These are phyloP conservation scores for Drosophila mercatorum DNA, from an alignment of 2,888 invertebrate genomes.

Conservation along the genomic window DNA sequence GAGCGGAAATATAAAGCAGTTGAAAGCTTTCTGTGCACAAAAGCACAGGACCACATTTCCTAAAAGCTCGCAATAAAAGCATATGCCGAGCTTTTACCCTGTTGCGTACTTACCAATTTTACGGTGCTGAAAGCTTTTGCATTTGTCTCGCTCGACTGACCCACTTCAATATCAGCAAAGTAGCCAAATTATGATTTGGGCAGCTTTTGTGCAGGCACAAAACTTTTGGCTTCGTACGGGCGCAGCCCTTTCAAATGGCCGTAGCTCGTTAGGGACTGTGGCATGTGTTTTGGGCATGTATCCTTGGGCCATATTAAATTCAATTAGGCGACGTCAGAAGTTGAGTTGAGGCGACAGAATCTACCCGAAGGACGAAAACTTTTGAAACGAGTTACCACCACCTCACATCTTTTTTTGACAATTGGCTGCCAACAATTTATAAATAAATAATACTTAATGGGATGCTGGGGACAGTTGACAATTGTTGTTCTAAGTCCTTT, in stretches of 20 bases:
- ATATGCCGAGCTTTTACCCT: conserved; percentile 8
- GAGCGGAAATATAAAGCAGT: not conserved
- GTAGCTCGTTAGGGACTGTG: conserved; percentile 8
- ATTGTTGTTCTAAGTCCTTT: conserved; percentile 16
- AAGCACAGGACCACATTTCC: not conserved
- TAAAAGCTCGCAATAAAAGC: conserved; percentile 6
- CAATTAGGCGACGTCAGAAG: conserved; percentile 35
- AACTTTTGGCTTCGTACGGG: conserved; percentile 3
- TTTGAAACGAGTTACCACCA: conserved; percentile 12
- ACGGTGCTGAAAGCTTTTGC: not conserved
- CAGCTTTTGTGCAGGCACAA: conserved; percentile 23
- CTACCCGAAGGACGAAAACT: conserved; percentile 4
- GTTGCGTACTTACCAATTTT: too few relatives aligned
- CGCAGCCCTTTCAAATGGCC: conserved; percentile 21
- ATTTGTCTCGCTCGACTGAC: conserved; percentile 43
- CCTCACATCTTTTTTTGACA: not conserved
- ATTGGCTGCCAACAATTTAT: conserved; percentile 12
- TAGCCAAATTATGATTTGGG: conserved; percentile 31
- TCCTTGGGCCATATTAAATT: conserved; percentile 41
- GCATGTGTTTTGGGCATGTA: not conserved
- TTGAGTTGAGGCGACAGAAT: not conserved
- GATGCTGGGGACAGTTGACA: conserved; percentile 2
- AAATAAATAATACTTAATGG: conserved; percentile 41
- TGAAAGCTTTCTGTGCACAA: not conserved
- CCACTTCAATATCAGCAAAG: conserved; percentile 45